phyloP scores from a whole-genome alignment of 2,797 vertebrate species.

The Eospalax fontanierii region DNA sequence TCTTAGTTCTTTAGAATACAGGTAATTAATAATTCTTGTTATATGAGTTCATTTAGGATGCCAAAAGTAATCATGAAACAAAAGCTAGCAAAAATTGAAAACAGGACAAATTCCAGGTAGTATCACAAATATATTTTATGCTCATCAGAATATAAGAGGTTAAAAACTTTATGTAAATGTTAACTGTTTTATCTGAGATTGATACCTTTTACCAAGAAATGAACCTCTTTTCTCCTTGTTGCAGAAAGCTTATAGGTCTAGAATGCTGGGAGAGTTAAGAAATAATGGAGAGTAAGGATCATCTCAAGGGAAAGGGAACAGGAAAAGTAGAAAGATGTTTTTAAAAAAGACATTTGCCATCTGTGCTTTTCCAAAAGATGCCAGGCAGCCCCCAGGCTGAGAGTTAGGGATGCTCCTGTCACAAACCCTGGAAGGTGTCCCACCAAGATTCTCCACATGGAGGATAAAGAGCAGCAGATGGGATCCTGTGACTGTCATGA shows the following conservation, averaged over 20 bases:
- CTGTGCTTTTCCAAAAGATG: slow-evolving; percentile 83
- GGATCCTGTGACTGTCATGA: slow-evolving; percentile 73
- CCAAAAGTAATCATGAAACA: not conserved
- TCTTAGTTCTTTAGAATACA: slow-evolving; percentile 48
- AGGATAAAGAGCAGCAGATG: slow-evolving; percentile 82
- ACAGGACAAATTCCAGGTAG: slow-evolving; percentile 44
- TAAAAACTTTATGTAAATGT: slow-evolving; percentile 61
- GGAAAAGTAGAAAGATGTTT: slow-evolving; percentile 76
- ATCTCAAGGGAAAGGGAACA: slow-evolving; percentile 72
- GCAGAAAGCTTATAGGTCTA: slow-evolving; percentile 3
- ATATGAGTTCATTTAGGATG: slow-evolving; percentile 19
- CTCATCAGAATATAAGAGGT: slow-evolving; percentile 52
- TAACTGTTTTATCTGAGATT: slow-evolving; percentile 50
- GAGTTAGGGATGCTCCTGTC: slow-evolving; percentile 71
- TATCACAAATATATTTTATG: slow-evolving; percentile 46
- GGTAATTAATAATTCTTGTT: slow-evolving; percentile 17
- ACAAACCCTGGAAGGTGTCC: slow-evolving; percentile 75
- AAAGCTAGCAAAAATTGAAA: not conserved
- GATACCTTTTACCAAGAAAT: slow-evolving; percentile 52
- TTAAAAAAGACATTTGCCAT: slow-evolving; percentile 80
- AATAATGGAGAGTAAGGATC: slow-evolving; percentile 61
- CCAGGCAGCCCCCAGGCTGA: slow-evolving; percentile 74
- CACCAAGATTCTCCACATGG: slow-evolving; percentile 75
- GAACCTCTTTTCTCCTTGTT: slow-evolving; percentile 37
- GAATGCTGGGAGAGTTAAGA: slow-evolving; percentile 51